Evolutionary conservation across 1,140 invertebrate species (phyloP), one percentile per base, ranked within the genome.

Genomic region (Aphelenchoides besseyi): DNA sequence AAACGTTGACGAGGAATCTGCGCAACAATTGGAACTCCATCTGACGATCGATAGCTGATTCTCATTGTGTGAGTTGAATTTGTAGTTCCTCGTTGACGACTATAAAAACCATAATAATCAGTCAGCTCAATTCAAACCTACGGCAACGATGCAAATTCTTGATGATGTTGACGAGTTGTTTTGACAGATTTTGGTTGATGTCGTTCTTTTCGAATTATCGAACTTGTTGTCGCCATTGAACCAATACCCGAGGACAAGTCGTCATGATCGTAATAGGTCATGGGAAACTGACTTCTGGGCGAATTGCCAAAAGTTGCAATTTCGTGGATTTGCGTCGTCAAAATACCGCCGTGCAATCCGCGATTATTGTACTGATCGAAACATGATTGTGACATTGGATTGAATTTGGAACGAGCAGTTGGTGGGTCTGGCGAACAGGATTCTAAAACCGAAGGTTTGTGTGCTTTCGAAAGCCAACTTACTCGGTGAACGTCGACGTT

Each of bases 11-110:
- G 63, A 1, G 82, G 75, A 26, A 84, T 76, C 33, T 81, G 72
- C 1, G 79, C 83, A 2, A 81, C 79, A 2, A 84, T 48, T 18
- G 81, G 79, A 3, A 82, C 80, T 9, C 68, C 76, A 57, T 84
- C 73, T 29, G 63, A 66, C 30, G 12, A 26, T 18, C 30, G 16
- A n/a, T 36, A 37, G 63, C 63, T 66, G 32, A 66, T 33, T 53
- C 30, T 29, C 9, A 37, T 66, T 12, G 41, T 48, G 5, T 59
- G 26, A 28, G 5, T 23, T 2, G 68, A 68, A 33, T 29, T 28
- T 8, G 32, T 8, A 33, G 3, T 26, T 0, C 36, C 2, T 66
- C 36, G 36, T 66, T 33, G 63, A 33, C 1, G 63, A 33, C 36
- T 33, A 53, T 23, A 66, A 1, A 0, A n/a, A 28, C 29, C 12